A percentile compares a stretch with the other conserved stretches of the same genome.
phyloP scores from a whole-genome alignment of 2,888 invertebrate genomes.

The Dicroscelio sp. region DNA sequence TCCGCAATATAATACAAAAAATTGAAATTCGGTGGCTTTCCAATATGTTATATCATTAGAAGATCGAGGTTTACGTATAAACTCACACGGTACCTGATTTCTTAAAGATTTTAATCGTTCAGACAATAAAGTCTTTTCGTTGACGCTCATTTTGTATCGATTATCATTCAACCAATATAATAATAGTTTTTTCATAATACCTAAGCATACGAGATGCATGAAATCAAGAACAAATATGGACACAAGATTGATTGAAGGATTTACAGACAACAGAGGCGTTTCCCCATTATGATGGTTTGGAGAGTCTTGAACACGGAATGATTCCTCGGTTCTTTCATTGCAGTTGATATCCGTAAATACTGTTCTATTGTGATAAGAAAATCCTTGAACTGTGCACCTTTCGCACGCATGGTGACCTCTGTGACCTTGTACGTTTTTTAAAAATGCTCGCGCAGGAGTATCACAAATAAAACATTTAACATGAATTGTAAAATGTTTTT shows the following conservation, averaged over 20 bases:
- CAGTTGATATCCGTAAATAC: background rate
- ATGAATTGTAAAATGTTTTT: slow-evolving; percentile 28
- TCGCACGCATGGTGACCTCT: background rate
- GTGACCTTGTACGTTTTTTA: slow-evolving; percentile 11
- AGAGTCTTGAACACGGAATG: too few species aligned
- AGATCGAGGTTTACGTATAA: slow-evolving; percentile 80
- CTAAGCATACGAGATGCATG: too few species aligned
- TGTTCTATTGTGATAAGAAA: background rate
- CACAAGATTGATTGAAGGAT: too few species aligned
- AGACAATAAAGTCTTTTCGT: too few species aligned
- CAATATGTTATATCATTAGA: slow-evolving; percentile 69
- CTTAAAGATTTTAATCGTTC: slow-evolving; percentile 33
- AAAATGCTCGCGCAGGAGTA: slow-evolving; percentile 45
- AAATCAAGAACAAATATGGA: too few species aligned
- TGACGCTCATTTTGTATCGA: slow-evolving; percentile 10
- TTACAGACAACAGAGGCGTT: too few species aligned
- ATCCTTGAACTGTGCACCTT: background rate
- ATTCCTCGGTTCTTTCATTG: background rate
- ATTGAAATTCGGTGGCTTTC: slow-evolving; percentile 84
- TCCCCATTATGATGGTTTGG: too few species aligned
- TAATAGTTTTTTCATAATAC: too few species aligned
- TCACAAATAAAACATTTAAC: slow-evolving; percentile 74
- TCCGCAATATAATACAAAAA: slow-evolving; percentile 84
- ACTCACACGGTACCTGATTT: slow-evolving; percentile 80
- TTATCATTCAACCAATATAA: slow-evolving; percentile 15